A percentile compares a stretch with the other conserved stretches of the same genome.
Conservation (phyloP, 2,888 invertebrate genomes). For the Crepidodera aurea region DNA sequence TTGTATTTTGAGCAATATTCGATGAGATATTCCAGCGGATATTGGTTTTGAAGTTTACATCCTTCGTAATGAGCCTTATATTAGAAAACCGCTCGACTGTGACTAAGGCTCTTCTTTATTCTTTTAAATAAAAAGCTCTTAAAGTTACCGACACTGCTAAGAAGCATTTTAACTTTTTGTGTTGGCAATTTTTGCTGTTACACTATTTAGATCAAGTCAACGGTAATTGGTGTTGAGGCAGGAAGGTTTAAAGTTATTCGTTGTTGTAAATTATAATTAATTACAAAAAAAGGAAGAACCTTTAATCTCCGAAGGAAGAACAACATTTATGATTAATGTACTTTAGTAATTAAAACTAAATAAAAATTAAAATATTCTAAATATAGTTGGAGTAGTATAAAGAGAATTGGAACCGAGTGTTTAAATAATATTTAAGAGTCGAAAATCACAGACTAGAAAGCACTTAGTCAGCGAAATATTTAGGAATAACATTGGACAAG, state of each 20-base stretch:
- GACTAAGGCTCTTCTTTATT: conserved; percentile 51
- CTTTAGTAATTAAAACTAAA: too few relatives aligned
- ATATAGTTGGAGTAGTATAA: too few relatives aligned
- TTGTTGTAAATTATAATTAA: neutral
- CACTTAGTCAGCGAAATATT: too few relatives aligned
- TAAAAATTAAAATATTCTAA: too few relatives aligned
- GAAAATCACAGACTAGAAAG: too few relatives aligned
- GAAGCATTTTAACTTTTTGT: conserved; percentile 33
- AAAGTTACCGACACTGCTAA: conserved; percentile 44
- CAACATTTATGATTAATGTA: too few relatives aligned
- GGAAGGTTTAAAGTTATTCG: neutral
- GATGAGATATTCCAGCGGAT: conserved; percentile 50
- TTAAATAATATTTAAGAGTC: too few relatives aligned
- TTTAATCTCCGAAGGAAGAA: too few relatives aligned
- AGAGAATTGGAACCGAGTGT: too few relatives aligned
- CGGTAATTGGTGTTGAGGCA: neutral
- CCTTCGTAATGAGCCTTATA: conserved; percentile 57
- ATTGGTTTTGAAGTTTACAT: conserved; percentile 56
- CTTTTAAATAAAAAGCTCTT: conserved; percentile 44
- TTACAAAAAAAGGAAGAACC: too few relatives aligned
- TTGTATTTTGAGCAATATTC: conserved; percentile 50
- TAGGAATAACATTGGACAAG: too few relatives aligned
- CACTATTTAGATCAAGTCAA: neutral
- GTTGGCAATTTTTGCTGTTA: conserved; percentile 13
- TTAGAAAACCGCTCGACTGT: conserved; percentile 53